phyloP scores from a whole-genome alignment of 2,113 vertebrate genomes.

The Gymnorhina tibicen region DNA sequence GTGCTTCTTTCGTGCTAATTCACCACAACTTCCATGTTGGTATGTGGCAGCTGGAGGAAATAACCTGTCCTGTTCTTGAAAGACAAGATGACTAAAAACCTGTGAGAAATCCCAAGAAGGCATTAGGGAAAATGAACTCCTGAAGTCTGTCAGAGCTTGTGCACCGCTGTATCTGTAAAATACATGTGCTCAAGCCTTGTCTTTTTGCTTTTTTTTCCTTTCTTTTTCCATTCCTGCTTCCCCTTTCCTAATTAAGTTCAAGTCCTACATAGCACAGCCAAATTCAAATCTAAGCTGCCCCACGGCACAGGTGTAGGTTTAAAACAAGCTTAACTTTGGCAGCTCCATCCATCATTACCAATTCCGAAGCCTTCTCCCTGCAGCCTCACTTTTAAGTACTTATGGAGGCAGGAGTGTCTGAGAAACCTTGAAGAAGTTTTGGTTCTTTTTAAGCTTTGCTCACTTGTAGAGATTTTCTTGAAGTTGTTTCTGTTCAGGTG shows the following conservation, averaged over 20 bases:
- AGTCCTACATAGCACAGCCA: background rate
- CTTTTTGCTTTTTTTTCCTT: background rate
- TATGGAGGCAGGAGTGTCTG: rapidly evolving
- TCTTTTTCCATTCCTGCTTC: background rate
- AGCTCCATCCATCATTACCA: background rate
- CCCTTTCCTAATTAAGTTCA: background rate
- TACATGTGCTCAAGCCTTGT: background rate
- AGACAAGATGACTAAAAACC: background rate
- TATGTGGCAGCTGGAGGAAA: background rate
- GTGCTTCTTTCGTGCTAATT: background rate
- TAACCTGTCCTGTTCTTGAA: background rate
- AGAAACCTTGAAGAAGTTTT: background rate
- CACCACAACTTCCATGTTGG: background rate
- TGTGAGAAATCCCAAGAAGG: background rate
- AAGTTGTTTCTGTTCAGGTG: background rate
- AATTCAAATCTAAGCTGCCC: background rate
- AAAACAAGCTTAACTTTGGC: background rate
- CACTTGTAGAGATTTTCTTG: background rate
- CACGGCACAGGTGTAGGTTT: background rate
- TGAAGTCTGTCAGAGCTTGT: background rate
- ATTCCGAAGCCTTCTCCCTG: background rate
- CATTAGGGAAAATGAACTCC: background rate
- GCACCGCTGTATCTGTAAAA: background rate
- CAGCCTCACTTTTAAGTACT: background rate
- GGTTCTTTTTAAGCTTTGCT: background rate